phyloP scores from a whole-genome alignment of 1,140 invertebrate genomes.

The Bombus terrestris region DNA sequence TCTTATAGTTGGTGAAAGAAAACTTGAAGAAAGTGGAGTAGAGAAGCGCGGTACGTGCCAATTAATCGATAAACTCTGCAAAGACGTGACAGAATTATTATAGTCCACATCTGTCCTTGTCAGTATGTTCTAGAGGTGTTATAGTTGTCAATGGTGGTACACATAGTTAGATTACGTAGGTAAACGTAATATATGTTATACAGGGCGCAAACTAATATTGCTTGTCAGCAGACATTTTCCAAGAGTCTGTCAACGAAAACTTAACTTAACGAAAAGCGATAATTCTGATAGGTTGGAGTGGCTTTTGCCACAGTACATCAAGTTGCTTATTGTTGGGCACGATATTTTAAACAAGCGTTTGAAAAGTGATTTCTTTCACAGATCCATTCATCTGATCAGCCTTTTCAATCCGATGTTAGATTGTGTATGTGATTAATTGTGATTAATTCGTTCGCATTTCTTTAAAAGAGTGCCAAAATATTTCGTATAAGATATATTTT shows the following conservation, averaged over 20 bases:
- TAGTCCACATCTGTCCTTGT: neutral
- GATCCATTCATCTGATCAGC: neutral
- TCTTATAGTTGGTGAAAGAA: too few species aligned
- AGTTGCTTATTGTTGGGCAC: neutral
- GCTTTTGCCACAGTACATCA: neutral
- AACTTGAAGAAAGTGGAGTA: neutral
- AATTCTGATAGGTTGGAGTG: neutral
- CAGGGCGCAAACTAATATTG: neutral
- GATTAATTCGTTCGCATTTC: neutral
- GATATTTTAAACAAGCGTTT: neutral
- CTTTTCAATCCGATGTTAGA: neutral
- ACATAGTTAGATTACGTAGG: neutral
- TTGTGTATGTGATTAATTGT: too few species aligned
- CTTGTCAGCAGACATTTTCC: neutral
- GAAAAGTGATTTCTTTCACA: neutral
- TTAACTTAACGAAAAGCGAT: too few species aligned
- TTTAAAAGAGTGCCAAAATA: too few species aligned
- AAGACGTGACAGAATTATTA: constrained; percentile 9
- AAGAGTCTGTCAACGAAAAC: neutral
- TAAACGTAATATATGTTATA: neutral
- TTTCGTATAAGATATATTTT: too few species aligned
- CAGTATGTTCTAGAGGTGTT: neutral
- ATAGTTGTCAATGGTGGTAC: neutral
- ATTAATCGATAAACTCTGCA: neutral
- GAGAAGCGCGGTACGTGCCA: neutral